Evolutionary conservation across 1,140 invertebrate species (phyloP).

Genomic region (Aphaenogaster ashmeadi): DNA sequence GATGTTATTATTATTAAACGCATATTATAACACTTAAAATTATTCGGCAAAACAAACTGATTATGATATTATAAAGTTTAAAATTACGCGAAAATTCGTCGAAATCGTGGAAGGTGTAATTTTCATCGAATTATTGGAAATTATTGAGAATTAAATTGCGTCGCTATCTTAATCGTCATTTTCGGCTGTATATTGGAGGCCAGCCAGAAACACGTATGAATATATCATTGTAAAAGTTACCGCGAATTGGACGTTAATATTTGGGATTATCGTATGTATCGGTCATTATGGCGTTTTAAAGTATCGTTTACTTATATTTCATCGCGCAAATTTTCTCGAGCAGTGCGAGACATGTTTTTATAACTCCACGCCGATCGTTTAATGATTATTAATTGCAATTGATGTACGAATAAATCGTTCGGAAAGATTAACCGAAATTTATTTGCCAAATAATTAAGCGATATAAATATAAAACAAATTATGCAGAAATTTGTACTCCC

Average conservation of each 20-base stretch:
- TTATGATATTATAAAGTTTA: neutral
- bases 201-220: neutral
- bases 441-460: conserved; percentile 40
- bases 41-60: neutral
- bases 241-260: conserved; percentile 33
- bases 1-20: conserved; percentile 18
- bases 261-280: conserved; percentile 16
- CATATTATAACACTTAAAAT: neutral
- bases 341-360: conserved; percentile 11
- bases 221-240: conserved; percentile 27
- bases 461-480: conserved; percentile 9
- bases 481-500: neutral
- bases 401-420: neutral
- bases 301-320: conserved; percentile 26
- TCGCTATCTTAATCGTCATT: conserved; percentile 28
- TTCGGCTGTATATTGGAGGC: neutral
- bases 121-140: conserved; percentile 25
- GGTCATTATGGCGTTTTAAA: conserved; percentile 7
- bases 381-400: conserved; percentile 12
- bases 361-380: neutral
- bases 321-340: neutral
- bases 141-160: conserved; percentile 34
- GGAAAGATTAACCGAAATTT: conserved; percentile 21
- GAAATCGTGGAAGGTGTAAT: neutral
- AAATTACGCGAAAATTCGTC: neutral